These are phyloP conservation scores for Archaeoteleia sp. DNA, from an alignment of 2,888 invertebrate species.

Conservation along the genomic window DNA sequence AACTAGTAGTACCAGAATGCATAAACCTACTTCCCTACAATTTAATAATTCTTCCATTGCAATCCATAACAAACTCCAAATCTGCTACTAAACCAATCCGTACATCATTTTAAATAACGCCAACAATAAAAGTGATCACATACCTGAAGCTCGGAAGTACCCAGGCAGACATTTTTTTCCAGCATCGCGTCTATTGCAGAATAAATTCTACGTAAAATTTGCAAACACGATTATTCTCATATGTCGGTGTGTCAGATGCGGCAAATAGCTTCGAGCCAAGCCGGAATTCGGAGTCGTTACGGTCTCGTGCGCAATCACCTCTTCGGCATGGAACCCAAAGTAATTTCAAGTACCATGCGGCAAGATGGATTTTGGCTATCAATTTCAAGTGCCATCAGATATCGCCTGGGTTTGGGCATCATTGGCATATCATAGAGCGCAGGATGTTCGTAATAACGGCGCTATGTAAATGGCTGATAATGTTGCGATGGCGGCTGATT, in stretches of 20 bases:
- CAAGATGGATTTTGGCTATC: constrained; percentile 58
- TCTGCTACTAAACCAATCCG: too few relatives aligned
- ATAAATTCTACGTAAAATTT: constrained; percentile 30
- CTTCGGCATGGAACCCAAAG: constrained; percentile 43
- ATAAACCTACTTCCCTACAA: too few relatives aligned
- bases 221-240: constrained; percentile 44
- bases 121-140: too few relatives aligned
- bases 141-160: neutral
- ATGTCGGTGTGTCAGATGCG: constrained; percentile 38
- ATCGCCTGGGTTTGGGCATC: constrained; percentile 37
- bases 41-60: too few relatives aligned
- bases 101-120: too few relatives aligned
- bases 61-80: too few relatives aligned
- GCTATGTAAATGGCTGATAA: constrained; percentile 62
- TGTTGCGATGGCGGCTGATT: constrained; percentile 43
- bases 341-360: constrained; percentile 56
- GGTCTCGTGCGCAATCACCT: constrained; percentile 42
- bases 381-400: constrained; percentile 50
- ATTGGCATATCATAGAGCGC: constrained; percentile 41
- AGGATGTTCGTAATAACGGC: constrained; percentile 55
- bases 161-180: neutral
- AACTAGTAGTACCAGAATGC: too few relatives aligned
- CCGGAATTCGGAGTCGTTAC: constrained; percentile 46
- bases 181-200: neutral
- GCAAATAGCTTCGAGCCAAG: constrained; percentile 37